Conservation (phyloP, 2,888 invertebrate genomes). For the Glaucopsyche alexis region DNA sequence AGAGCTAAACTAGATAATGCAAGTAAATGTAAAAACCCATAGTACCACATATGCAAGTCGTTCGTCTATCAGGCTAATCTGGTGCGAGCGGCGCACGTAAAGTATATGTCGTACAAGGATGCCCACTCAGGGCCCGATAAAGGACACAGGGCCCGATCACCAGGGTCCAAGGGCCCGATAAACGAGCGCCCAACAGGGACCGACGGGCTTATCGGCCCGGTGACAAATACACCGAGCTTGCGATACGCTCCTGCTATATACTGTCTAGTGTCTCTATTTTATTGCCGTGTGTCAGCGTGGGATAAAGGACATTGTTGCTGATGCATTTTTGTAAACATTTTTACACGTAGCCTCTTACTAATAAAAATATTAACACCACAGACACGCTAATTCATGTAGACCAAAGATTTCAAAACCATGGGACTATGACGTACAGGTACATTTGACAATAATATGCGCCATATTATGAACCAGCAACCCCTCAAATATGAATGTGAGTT, state of each 20-base stretch:
- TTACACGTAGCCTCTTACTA: too few species aligned
- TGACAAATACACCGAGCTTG: constrained; percentile 45
- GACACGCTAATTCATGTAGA: too few species aligned
- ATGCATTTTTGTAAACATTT: not conserved
- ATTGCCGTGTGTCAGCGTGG: constrained; percentile 11
- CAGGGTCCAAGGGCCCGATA: constrained; percentile 34
- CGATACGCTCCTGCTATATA: constrained; percentile 32
- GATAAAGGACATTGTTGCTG: not conserved
- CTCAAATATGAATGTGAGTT: too few species aligned
- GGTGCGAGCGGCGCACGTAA: constrained; percentile 51
- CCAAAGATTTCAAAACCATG: too few species aligned
- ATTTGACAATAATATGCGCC: too few species aligned
- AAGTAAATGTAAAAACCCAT: too few species aligned
- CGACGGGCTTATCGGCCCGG: constrained; percentile 20
- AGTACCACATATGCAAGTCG: not conserved
- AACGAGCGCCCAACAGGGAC: constrained; percentile 13
- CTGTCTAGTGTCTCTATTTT: constrained; percentile 24
- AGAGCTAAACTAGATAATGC: too few species aligned
- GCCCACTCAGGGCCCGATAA: constrained; percentile 49
- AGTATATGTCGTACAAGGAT: constrained; percentile 51
- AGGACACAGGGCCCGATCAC: not conserved
- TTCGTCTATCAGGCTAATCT: constrained; percentile 61
- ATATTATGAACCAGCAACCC: too few species aligned
- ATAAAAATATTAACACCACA: too few species aligned
- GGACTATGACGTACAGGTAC: too few species aligned